Base-by-base conservation (phyloP, 2,888 invertebrate genomes). In the Lepidochitona cinerea region DNA sequence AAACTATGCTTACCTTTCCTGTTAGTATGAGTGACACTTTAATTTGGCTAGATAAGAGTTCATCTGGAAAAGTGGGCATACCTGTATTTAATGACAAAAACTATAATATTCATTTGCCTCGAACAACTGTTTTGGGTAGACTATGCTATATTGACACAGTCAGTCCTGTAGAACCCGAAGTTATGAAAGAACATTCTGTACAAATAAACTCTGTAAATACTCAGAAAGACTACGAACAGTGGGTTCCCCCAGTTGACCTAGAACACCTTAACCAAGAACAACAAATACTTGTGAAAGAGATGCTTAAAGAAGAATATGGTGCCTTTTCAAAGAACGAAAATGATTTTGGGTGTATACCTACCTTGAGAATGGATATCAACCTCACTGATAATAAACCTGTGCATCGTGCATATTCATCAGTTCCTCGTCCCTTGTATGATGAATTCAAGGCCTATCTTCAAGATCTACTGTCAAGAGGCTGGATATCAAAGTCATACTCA, bases 361-460 rank as follows among this genome's bases (percentile, higher is more conserved):
- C 70, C 12, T 69, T 82, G 9, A 66, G 78, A 49, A 49, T 81
- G 37, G 71, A 78, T 4, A 78, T 81, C 35, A 64, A 70, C 2
- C 66, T 81, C 9, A 68, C 29, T 7, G 82, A 82, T 49, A n/a
- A 68, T 1, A 35, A n/a, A 1, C 79, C 79, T 12, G 80, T 81
- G 9, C 67, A 76, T 49, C 67, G 70, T 7, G 37, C 70, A 3
- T 82, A 81, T 49, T 66, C 29, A 12, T 71, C 79, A 2, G 65
- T 82, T 29, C 81, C 77, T 32, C 54, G 36, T 37, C 78, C 80
- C 9, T 53, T 80, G 9, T 77, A 74, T 70, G 23, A 77, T 32
- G 81, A 82, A 59, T 80, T 81, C 1, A 81, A 81, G 41, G 76
- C 75, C 37, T 82, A 79, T 37, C 26, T 82, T 23, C 41, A 52